These are phyloP conservation scores for Helicoverpa zea DNA, from an alignment of 1,140 invertebrate genomes.

Conservation along the genomic window DNA sequence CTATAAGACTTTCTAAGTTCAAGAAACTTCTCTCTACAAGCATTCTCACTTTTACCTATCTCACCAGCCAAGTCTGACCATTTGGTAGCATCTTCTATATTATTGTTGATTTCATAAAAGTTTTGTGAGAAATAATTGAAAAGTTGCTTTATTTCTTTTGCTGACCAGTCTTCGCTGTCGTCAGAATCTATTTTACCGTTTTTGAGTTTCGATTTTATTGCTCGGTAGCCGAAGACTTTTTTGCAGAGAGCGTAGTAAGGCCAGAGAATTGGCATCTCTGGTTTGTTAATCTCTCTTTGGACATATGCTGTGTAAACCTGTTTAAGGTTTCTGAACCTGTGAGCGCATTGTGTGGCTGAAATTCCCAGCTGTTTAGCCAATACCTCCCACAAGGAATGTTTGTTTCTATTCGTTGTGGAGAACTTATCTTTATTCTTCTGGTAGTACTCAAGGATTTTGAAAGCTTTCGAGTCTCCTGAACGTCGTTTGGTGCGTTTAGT, in stretches of 20 bases:
- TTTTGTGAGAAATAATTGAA: slow-evolving; percentile 70
- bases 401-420: slow-evolving; percentile 66
- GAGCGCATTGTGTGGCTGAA: slow-evolving; percentile 71
- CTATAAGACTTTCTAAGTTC: slow-evolving; percentile 79
- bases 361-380: slow-evolving; percentile 72
- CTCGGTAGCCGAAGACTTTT: slow-evolving; percentile 80
- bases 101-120: slow-evolving; percentile 61
- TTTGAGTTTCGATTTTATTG: slow-evolving; percentile 76
- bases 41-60: slow-evolving; percentile 62
- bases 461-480: slow-evolving; percentile 71
- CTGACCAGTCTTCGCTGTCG: slow-evolving; percentile 75
- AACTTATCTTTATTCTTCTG: slow-evolving; percentile 80
- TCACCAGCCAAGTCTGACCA: slow-evolving; percentile 65
- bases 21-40: slow-evolving; percentile 76
- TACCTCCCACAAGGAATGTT: slow-evolving; percentile 72
- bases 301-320: slow-evolving; percentile 77
- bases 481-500: slow-evolving; percentile 68
- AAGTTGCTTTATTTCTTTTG: slow-evolving; percentile 75
- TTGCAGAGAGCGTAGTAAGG: slow-evolving; percentile 80
- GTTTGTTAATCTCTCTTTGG: slow-evolving; percentile 78
- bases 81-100: slow-evolving; percentile 59
- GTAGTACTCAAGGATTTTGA: slow-evolving; percentile 80
- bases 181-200: slow-evolving; percentile 69
- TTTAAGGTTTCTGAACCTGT: slow-evolving; percentile 79
- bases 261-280: slow-evolving; percentile 79